These are phyloP conservation scores for Trachemys scripta DNA, from an alignment of 2,113 vertebrate species.

Conservation along the genomic window DNA sequence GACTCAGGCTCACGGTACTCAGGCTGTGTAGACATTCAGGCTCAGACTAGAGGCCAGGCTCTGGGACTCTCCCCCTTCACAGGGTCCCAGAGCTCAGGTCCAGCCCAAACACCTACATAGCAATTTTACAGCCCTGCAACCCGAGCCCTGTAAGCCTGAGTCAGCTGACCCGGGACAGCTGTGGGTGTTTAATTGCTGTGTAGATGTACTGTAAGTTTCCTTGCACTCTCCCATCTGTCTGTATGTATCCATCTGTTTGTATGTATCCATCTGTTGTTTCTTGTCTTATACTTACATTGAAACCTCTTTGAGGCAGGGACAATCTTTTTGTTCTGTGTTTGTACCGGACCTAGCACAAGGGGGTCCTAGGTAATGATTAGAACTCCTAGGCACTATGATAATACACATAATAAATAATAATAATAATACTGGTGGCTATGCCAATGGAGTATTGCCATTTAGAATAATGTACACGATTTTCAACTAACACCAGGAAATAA, in stretches of 20 bases:
- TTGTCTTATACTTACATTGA: background rate
- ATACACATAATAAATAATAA: background rate
- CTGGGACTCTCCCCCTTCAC: background rate
- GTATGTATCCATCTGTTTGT: background rate
- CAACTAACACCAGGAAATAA: background rate
- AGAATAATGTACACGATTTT: background rate
- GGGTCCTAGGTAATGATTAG: background rate
- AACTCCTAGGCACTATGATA: background rate
- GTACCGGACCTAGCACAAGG: background rate
- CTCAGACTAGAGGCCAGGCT: background rate
- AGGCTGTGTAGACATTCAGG: background rate
- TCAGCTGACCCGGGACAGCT: background rate
- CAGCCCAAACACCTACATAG: background rate
- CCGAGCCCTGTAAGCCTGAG: background rate
- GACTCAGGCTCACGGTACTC: background rate
- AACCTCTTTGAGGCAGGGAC: background rate
- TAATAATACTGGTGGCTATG: background rate
- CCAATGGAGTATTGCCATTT: background rate
- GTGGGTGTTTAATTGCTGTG: background rate
- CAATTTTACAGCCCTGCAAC: background rate
- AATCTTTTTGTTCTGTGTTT: background rate
- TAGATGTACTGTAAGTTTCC: background rate
- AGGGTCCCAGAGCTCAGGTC: background rate
- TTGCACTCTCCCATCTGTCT: background rate
- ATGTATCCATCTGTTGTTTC: background rate